Base-by-base conservation (phyloP, 2,113 vertebrate genomes). In the Zapornia atra region DNA sequence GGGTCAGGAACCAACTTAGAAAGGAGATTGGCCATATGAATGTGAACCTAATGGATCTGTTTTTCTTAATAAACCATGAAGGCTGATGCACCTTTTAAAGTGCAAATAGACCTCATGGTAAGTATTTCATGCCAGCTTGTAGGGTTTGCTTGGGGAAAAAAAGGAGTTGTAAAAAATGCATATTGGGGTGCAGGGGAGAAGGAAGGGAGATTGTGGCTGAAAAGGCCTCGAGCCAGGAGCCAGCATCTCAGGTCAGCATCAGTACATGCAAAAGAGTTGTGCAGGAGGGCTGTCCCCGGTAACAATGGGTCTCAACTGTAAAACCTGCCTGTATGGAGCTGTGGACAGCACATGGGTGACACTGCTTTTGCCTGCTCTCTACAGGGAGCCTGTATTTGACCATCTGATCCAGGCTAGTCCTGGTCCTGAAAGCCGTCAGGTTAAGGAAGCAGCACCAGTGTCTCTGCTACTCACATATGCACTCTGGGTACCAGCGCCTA, bases 1-100 rank as follows among this genome's bases (percentile, higher is more conserved):
- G 5, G 86, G 93, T 96, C 96, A 95, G 96, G 51, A 97, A 83
- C 90, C 90, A 96, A 92, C 81, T 63, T 83, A 97, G 94, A 96
- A 95, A 97, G 92, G 89, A 97, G 94, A 96, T 64, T 96, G 96
- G 96, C 92, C 97, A 96, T 90, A 97, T 92, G 93, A 91, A 92
- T 31, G 4, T 85, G 79, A 96, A 95, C 65, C 70, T 90, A 91
- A 96, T 92, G 44, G 44, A 46, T 46, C 44, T 18, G 44, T 7
- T 18, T 96, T 86, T 95, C 96, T 96, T 96, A 93, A 96, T 95
- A 97, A 94, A 97, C 84, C 93, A 90, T 80, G 86, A 24, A 72
- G 81, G 82, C 84, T 97, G 93, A 92, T 7, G 8, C 95, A 96
- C 42, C 34, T 78, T 56, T 56, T 44, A 4, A 59, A 87, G 86